Conservation (phyloP, 2,888 invertebrate species). For the Nezara viridula region DNA sequence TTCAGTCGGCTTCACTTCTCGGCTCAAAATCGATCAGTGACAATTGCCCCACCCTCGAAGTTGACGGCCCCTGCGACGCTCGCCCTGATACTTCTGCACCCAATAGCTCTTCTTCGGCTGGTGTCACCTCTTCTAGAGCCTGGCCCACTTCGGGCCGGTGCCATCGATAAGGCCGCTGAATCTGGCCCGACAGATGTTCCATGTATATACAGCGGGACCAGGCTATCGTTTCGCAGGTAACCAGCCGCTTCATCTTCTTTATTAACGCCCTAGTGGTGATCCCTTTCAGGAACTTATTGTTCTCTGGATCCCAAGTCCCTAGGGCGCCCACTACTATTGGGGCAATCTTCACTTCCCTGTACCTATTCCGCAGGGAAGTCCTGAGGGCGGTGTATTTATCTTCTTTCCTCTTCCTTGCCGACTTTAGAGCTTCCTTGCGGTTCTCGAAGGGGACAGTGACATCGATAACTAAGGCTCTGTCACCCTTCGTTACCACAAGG, state of each 20-base stretch:
- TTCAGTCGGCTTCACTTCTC: too few species aligned
- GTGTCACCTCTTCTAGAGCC: too few species aligned
- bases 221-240: constrained; percentile 10
- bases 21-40: too few species aligned
- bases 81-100: too few species aligned
- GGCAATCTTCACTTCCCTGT: not conserved
- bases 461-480: too few species aligned
- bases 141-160: too few species aligned
- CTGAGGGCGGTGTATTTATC: not conserved
- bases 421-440: constrained; percentile 9
- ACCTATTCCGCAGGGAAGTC: not conserved
- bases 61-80: too few species aligned
- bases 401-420: constrained; percentile 7
- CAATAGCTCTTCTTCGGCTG: too few species aligned
- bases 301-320: constrained; percentile 38
- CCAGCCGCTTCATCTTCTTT: not conserved
- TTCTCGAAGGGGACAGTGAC: too few species aligned
- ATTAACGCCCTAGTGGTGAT: constrained; percentile 2
- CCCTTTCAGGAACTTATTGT: not conserved
- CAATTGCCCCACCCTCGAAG: too few species aligned
- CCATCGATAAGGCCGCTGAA: too few species aligned
- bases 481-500: not conserved
- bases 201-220: constrained; percentile 60
- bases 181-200: not conserved
- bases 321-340: too few species aligned